phyloP scores from a whole-genome alignment of 1,140 invertebrate species.

The Hycleus cichorii region DNA sequence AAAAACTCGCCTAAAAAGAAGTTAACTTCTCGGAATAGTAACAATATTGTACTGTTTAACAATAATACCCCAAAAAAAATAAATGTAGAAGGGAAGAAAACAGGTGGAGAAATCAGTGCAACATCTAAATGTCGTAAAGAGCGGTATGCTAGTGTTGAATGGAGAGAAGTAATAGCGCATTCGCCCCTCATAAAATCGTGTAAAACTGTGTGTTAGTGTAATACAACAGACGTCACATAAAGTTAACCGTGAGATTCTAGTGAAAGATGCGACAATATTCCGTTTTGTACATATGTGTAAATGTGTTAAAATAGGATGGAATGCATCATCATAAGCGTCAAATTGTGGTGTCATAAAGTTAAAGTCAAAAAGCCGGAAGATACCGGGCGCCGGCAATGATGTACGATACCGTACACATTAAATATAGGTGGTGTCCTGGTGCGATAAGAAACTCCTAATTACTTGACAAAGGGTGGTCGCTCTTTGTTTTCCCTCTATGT shows the following conservation, averaged over 20 bases:
- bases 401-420: slow-evolving; percentile 17
- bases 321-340: slow-evolving; percentile 36
- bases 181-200: slow-evolving; percentile 40
- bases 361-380: slow-evolving; percentile 33
- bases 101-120: slow-evolving; percentile 31
- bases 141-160: slow-evolving; percentile 18
- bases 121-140: slow-evolving; percentile 31
- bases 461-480: slow-evolving; percentile 20
- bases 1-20: too few relatives aligned
- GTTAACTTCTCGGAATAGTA: too few relatives aligned
- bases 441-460: slow-evolving; percentile 29
- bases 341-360: slow-evolving; percentile 35
- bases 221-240: slow-evolving; percentile 40
- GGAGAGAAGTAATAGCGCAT: slow-evolving; percentile 30
- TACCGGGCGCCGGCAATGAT: slow-evolving; percentile 21
- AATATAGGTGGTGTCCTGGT: slow-evolving; percentile 18
- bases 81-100: not conserved
- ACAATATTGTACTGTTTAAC: too few relatives aligned
- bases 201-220: slow-evolving; percentile 17
- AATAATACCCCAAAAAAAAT: too few relatives aligned
- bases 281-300: not conserved
- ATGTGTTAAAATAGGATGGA: slow-evolving; percentile 24
- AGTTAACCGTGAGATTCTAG: slow-evolving; percentile 19
- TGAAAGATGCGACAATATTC: slow-evolving; percentile 10
- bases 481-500: slow-evolving; percentile 5